Base-by-base conservation (phyloP, 1,140 invertebrate species). In the Tetragonula clypearis region DNA sequence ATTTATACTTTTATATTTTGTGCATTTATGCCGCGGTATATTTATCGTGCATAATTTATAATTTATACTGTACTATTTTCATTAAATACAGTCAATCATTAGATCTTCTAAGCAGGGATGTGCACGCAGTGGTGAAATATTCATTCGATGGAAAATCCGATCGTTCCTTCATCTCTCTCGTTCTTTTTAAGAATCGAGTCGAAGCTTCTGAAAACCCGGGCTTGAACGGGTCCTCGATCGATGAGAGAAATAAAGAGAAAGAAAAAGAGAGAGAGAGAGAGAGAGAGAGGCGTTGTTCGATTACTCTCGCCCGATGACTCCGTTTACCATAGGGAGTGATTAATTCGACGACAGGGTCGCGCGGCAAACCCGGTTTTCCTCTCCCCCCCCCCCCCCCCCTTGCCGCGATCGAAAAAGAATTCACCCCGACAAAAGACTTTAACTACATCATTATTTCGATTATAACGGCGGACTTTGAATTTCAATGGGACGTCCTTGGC, bases 371-470 rank as follows among this genome's bases (percentile, higher is more conserved):
- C 35, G 2, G 35, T 3, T 2, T 35, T 9, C 41, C 41, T 8
- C 41, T 8, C 8, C 41, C 8, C 8, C 41, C 41, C 21, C 15
- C 26, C 11, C 0, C 1, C 30, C 1, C n/a, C n/a, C n/a, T n/a
- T n/a, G n/a, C n/a, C 53, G 14, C 23, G 15, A 11, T 15, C 11
- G 21, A 49, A 49, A 60, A 72, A 81, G 55, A 81, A 9, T 35
- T 35, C 49, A 30, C 11, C 53, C 19, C 49, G 68, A 65, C n/a
- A 56, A 83, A 77, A 60, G 74, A 58, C 60, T 68, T 71, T 83
- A 83, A 83, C 82, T 79, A 58, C 82, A 55, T 84, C 75, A 71
- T 84, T 84, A 84, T 84, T 84, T 79, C 55, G 66, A 84, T 84
- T 78, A 84, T 78, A 84, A 35, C 6, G 81, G 11, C 21, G 81